Percentiles rank a stretch among this genome's conserved stretches.
Conservation (phyloP, 2,888 invertebrate genomes). For the Lasioglossum oenotherae region DNA sequence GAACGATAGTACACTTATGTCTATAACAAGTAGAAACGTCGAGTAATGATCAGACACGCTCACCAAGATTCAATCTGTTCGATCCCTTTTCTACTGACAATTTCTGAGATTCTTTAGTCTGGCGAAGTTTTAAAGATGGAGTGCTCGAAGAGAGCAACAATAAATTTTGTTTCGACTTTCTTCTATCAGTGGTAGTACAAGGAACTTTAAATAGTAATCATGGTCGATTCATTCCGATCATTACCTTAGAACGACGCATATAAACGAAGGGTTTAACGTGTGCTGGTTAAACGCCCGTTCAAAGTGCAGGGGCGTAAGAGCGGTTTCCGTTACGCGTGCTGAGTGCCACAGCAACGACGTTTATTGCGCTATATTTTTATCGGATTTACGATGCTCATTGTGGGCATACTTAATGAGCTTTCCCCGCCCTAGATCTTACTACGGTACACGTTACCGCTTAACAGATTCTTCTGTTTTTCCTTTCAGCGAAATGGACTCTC, state of each 20-base stretch:
- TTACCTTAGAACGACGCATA: not conserved
- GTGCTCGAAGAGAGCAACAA: not conserved
- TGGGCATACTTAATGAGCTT: constrained; percentile 19
- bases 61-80: not conserved
- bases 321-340: not conserved
- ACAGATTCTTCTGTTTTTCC: not conserved
- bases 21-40: not conserved
- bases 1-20: no score
- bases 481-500: not conserved
- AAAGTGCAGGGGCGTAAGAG: not conserved
- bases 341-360: constrained; percentile 14
- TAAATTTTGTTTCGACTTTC: not conserved
- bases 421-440: not conserved
- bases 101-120: not conserved
- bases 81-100: not conserved
- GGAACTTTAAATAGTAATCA: not conserved
- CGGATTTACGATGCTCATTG: constrained; percentile 30
- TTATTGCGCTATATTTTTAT: constrained; percentile 41
- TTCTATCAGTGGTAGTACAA: not conserved
- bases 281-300: not conserved
- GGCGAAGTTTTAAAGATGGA: no score
- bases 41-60: not conserved
- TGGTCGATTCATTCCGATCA: not conserved
- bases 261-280: not conserved
- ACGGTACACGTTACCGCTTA: not conserved